Conservation (phyloP, 2,113 vertebrate genomes). For the Pristiophorus japonicus region DNA sequence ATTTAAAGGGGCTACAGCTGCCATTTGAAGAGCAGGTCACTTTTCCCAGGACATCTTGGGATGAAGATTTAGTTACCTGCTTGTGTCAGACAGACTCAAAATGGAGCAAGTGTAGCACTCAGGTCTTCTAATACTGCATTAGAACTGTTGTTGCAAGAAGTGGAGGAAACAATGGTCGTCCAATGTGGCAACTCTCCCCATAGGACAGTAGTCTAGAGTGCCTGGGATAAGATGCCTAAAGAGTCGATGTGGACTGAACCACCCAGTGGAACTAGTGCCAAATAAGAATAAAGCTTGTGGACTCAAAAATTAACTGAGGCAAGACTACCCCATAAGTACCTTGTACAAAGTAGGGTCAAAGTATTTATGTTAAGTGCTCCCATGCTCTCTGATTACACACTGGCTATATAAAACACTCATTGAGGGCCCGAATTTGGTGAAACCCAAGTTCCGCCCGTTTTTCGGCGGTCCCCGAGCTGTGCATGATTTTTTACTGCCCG, state of each 20-base stretch:
- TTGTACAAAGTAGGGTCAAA: no score
- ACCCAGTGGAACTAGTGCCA: no score
- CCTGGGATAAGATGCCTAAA: neutral
- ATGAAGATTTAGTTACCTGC: neutral
- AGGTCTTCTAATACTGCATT: neutral
- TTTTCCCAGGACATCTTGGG: neutral
- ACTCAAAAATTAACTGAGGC: no score
- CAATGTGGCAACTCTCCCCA: neutral
- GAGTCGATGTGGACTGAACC: neutral
- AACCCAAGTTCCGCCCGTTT: no score
- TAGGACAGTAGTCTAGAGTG: neutral
- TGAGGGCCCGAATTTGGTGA: no score
- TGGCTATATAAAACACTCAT: no score
- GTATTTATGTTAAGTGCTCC: no score
- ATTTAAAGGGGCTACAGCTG: neutral
- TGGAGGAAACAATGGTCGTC: neutral
- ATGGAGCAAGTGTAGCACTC: neutral
- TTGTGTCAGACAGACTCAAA: neutral
- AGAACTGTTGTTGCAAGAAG: neutral
- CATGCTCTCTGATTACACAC: no score
- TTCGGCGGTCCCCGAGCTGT: no score
- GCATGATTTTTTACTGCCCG: no score
- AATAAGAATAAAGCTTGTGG: no score
- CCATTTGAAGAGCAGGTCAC: neutral
- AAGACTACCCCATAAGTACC: no score